Evolutionary conservation across 2,888 invertebrate genomes (phyloP).

Genomic region (Panorpa germanica): DNA sequence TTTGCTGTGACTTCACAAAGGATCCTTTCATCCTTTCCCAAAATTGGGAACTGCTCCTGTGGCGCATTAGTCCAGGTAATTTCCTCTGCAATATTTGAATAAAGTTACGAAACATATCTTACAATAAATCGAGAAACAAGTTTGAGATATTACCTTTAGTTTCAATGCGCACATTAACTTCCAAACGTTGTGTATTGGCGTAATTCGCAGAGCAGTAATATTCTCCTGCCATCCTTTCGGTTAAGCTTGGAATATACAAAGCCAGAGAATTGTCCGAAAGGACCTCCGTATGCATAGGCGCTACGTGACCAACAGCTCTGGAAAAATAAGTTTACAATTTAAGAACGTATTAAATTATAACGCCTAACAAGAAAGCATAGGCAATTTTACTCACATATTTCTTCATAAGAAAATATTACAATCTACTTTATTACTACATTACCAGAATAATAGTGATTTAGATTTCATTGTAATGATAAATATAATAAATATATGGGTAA

Average conservation of each 20-base stretch:
- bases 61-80: slow-evolving; percentile 80
- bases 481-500: too few species aligned
- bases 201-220: slow-evolving; percentile 73
- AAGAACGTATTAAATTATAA: too few species aligned
- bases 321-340: slow-evolving; percentile 1
- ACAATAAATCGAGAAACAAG: background rate
- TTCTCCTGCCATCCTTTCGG: slow-evolving; percentile 56
- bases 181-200: slow-evolving; percentile 44
- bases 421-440: too few species aligned
- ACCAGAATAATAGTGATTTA: too few species aligned
- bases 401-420: slow-evolving; percentile 15
- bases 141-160: slow-evolving; percentile 37
- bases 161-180: slow-evolving; percentile 46
- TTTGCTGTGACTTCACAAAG: slow-evolving; percentile 71
- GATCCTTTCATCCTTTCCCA: slow-evolving; percentile 55
- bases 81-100: slow-evolving; percentile 37
- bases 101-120: slow-evolving; percentile 9
- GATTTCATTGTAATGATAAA: too few species aligned
- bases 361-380: background rate
- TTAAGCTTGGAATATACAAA: slow-evolving; percentile 54
- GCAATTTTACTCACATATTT: slow-evolving; percentile 9
- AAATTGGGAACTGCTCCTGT: slow-evolving; percentile 59
- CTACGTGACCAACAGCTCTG: slow-evolving; percentile 24
- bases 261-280: slow-evolving; percentile 42
- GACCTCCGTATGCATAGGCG: slow-evolving; percentile 47